A percentile compares a stretch with the other conserved stretches of the same genome.
These are phyloP conservation scores for Pangasius macronema DNA, from an alignment of 2,797 vertebrate species.

Conservation along the genomic window DNA sequence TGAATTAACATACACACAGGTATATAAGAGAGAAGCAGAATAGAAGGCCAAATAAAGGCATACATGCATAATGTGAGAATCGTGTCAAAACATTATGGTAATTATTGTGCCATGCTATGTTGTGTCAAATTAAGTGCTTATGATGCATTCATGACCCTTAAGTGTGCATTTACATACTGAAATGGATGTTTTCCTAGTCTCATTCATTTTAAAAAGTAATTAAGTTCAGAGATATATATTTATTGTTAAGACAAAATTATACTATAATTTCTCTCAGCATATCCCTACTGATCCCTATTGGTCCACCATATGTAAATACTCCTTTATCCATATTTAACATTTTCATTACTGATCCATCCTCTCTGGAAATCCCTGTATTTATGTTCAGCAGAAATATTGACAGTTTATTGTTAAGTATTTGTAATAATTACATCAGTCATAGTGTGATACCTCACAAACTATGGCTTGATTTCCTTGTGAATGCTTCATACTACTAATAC, in stretches of 20 bases:
- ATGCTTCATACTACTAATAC: background rate
- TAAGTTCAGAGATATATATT: background rate
- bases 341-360: conserved; percentile 70
- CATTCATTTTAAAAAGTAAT: background rate
- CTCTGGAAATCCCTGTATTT: conserved; percentile 49
- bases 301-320: conserved; percentile 41
- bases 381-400: background rate
- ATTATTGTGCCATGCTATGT: background rate
- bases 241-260: background rate
- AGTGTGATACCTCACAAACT: background rate
- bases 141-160: too few relatives aligned
- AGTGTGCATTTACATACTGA: background rate
- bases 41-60: background rate
- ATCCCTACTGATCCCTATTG: background rate
- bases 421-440: conserved; percentile 12
- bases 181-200: background rate
- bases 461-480: background rate
- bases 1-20: background rate
- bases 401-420: background rate
- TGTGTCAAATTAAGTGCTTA: background rate
- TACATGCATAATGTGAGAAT: background rate
- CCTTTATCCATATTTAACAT: conserved; percentile 68
- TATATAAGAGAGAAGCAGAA: background rate
- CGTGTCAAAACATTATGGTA: background rate
- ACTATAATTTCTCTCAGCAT: conserved; percentile 33